phyloP scores from a whole-genome alignment of 2,113 vertebrate genomes.

The Dipodomys stephensi region DNA sequence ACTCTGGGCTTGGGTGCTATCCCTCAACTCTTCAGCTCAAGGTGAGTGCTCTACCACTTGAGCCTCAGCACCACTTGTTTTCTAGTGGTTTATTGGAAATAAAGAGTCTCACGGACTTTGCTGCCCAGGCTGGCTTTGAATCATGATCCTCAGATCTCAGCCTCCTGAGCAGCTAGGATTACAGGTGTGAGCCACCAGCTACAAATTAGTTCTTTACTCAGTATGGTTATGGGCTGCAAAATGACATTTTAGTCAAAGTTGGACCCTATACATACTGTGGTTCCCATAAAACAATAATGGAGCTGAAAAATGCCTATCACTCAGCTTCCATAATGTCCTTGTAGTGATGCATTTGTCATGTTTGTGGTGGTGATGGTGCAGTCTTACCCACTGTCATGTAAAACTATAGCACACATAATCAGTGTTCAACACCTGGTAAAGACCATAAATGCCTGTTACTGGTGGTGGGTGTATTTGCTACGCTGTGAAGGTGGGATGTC shows the following conservation, averaged over 20 bases:
- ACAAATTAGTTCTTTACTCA: not conserved
- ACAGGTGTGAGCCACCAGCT: no score
- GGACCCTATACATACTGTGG: no score
- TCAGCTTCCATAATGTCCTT: not conserved
- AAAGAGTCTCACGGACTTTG: no score
- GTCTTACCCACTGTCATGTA: not conserved
- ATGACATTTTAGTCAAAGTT: not conserved
- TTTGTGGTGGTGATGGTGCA: not conserved
- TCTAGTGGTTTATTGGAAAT: no score
- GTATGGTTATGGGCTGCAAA: not conserved
- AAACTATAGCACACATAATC: not conserved
- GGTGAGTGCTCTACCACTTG: no score
- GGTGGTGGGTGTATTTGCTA: not conserved
- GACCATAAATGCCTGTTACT: not conserved
- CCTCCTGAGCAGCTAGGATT: no score
- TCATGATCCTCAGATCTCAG: no score
- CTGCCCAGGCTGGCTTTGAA: no score
- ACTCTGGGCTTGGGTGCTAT: no score
- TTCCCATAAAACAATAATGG: not conserved
- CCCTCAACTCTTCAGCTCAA: no score
- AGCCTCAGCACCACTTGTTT: no score
- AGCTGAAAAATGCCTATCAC: not conserved
- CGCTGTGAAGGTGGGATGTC: not conserved
- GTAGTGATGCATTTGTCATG: not conserved
- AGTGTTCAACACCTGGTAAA: not conserved